phyloP scores from a whole-genome alignment of 64 coral and sea anemone genomes.

The Exaiptasia diaphana region DNA sequence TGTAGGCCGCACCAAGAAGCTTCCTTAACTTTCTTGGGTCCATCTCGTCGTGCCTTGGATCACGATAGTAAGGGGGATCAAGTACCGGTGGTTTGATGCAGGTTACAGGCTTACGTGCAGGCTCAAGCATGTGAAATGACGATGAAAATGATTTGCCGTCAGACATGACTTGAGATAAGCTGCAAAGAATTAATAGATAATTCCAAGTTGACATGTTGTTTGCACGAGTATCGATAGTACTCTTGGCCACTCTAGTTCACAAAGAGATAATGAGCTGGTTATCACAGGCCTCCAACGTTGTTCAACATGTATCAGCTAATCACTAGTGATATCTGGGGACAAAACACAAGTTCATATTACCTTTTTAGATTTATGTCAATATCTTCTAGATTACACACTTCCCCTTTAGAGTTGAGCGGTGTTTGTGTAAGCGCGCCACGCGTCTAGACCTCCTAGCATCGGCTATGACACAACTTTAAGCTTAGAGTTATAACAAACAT shows the following conservation, averaged over 20 bases:
- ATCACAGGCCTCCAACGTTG: too few relatives aligned
- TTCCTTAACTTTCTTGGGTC: slow-evolving; percentile 11
- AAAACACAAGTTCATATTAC: neutral
- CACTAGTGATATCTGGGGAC: neutral
- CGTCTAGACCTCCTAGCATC: slow-evolving; percentile 2
- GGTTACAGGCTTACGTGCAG: neutral
- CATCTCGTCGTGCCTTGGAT: slow-evolving; percentile 41
- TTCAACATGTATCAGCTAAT: too few relatives aligned
- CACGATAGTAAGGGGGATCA: slow-evolving; percentile 29
- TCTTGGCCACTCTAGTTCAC: too few relatives aligned
- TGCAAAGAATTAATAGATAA: slow-evolving; percentile 1
- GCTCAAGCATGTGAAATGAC: neutral
- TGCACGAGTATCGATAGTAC: slow-evolving; percentile 12
- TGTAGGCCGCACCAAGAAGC: slow-evolving; percentile 35
- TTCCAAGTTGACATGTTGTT: neutral
- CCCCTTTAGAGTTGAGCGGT: neutral
- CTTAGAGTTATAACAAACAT: too few relatives aligned
- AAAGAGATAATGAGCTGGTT: too few relatives aligned
- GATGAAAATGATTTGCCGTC: neutral
- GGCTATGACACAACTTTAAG: neutral
- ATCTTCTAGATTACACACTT: slow-evolving; percentile 15
- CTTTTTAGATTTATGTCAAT: slow-evolving; percentile 7
- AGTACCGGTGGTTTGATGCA: slow-evolving; percentile 6
- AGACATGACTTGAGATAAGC: slow-evolving; percentile 15
- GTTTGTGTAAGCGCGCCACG: neutral